Evolutionary conservation across 2,888 invertebrate genomes (phyloP).

Genomic region (Volucella bombylans): DNA sequence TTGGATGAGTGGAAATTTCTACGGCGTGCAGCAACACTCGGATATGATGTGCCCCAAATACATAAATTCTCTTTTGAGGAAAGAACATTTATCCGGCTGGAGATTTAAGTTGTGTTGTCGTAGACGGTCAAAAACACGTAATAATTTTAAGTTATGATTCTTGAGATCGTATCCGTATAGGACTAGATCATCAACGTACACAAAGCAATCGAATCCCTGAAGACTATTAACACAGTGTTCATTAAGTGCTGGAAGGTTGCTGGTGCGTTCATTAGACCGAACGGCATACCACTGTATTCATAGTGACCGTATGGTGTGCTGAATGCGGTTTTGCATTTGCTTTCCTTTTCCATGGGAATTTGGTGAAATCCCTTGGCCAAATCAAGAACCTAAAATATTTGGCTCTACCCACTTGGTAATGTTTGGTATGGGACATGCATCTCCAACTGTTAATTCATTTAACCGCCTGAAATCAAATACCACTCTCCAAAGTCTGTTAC

Average conservation of each 20-base stretch:
- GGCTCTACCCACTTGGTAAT: no score
- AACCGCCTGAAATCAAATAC: slow-evolving; percentile 25
- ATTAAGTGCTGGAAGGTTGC: no score
- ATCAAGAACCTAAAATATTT: no score
- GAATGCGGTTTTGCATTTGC: slow-evolving; percentile 38
- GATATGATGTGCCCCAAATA: slow-evolving; percentile 22
- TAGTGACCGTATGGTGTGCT: no score
- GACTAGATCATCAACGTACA: slow-evolving; percentile 56
- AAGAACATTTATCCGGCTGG: background rate
- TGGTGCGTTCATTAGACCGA: no score
- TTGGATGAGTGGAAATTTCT: no score
- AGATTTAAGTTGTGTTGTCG: slow-evolving; percentile 7
- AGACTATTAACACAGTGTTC: no score
- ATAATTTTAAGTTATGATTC: slow-evolving; percentile 36
- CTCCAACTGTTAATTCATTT: no score
- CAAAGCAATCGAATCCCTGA: no score
- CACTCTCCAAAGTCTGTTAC: slow-evolving; percentile 17
- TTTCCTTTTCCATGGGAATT: background rate
- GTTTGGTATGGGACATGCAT: no score
- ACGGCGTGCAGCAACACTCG: no score
- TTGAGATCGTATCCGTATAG: slow-evolving; percentile 37
- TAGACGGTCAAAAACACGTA: slow-evolving; percentile 21
- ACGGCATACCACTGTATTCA: no score
- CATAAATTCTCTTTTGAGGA: slow-evolving; percentile 5
- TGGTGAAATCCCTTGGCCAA: slow-evolving; percentile 25